Percentiles rank a stretch among this genome's conserved stretches.
Evolutionary conservation across 2,797 vertebrate species (phyloP).

Genomic region (Anolis apletophallus): DNA sequence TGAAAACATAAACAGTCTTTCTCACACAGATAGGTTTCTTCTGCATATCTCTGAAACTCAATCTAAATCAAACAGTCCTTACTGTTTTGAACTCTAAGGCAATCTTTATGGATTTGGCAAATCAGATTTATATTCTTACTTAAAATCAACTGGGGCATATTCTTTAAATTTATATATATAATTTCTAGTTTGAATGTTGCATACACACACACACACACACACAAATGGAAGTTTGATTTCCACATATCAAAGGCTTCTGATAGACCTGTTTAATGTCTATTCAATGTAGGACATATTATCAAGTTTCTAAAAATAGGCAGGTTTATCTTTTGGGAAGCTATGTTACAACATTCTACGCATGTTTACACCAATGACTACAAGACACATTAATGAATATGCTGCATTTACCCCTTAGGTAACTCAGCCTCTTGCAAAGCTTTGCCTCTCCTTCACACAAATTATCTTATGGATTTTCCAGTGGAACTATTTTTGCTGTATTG

Average conservation of each 20-base stretch:
- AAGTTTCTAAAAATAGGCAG: neutral
- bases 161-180: neutral
- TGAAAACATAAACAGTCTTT: neutral
- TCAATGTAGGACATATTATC: fast-evolving
- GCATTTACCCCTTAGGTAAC: fast-evolving
- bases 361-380: neutral
- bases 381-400: slow-evolving; percentile 7
- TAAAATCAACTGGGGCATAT: slow-evolving; percentile 14
- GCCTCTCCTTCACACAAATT: neutral
- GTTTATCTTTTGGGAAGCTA: neutral
- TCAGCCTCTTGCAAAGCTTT: neutral
- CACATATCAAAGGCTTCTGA: slow-evolving; percentile 2
- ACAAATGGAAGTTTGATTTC: slow-evolving; percentile 13
- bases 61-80: slow-evolving; percentile 47
- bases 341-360: neutral
- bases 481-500: neutral
- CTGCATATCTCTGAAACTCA: slow-evolving; percentile 17
- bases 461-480: slow-evolving; percentile 21
- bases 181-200: neutral
- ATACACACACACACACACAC: neutral
- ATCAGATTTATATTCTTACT: slow-evolving; percentile 47
- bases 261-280: neutral
- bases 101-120: slow-evolving; percentile 46
- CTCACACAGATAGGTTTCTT: neutral
- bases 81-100: slow-evolving; percentile 49